Evolutionary conservation across 2,113 vertebrate genomes (phyloP).

Genomic region (Austrofundulus limnaeus): DNA sequence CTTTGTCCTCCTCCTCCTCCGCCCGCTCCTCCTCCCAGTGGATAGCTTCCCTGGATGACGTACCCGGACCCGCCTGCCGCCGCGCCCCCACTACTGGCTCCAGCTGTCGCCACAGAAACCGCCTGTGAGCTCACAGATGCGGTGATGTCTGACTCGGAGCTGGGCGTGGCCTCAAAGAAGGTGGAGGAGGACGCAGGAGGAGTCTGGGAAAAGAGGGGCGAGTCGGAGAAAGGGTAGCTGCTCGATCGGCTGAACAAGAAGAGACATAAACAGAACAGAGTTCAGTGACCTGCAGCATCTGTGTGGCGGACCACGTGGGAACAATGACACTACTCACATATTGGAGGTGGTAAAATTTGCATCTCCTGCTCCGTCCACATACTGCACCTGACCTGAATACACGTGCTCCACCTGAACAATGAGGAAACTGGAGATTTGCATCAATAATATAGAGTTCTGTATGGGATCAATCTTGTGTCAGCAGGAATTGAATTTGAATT

Average conservation of each 20-base stretch:
- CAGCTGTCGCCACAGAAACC: constrained; percentile 69
- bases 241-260: constrained; percentile 79
- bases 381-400: constrained; percentile 88
- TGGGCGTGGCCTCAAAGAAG: constrained; percentile 83
- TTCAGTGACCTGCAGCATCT: not conserved
- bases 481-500: too few species aligned
- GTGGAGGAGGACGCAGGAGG: constrained; percentile 76
- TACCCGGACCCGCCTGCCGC: constrained; percentile 71
- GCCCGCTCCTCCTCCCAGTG: constrained; percentile 79
- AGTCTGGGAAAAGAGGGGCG: constrained; percentile 84
- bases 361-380: constrained; percentile 85
- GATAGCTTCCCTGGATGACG: constrained; percentile 85
- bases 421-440: constrained; percentile 28
- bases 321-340: constrained; percentile 81
- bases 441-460: too few species aligned
- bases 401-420: constrained; percentile 84
- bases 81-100: constrained; percentile 37
- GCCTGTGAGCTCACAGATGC: constrained; percentile 80
- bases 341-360: constrained; percentile 82
- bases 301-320: constrained; percentile 1
- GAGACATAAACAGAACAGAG: not conserved
- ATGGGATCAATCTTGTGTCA: too few species aligned
- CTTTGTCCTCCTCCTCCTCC: constrained; percentile 79
- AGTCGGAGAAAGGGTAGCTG: constrained; percentile 85
- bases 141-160: constrained; percentile 80